These are phyloP conservation scores for Leucophora obtusa DNA, from an alignment of 2,888 invertebrate genomes.

Conservation along the genomic window DNA sequence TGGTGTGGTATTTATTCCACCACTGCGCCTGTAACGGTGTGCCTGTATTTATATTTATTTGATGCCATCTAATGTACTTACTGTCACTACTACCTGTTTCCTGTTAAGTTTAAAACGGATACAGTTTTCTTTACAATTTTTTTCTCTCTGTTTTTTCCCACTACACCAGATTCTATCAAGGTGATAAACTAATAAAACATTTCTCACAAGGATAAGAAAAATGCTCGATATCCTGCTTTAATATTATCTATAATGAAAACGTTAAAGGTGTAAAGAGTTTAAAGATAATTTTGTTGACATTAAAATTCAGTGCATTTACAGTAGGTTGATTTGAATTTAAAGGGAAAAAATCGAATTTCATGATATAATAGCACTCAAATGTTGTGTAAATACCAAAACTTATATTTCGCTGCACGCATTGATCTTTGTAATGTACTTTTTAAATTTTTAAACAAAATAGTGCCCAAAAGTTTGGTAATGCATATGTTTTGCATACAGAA, in stretches of 20 bases:
- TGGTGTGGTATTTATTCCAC: neutral
- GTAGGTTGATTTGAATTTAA: too few relatives aligned
- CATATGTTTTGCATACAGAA: too few relatives aligned
- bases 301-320: conserved; percentile 8
- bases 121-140: conserved; percentile 42
- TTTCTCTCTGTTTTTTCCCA: conserved; percentile 9
- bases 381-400: too few relatives aligned
- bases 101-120: conserved; percentile 59
- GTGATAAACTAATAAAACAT: conserved; percentile 60
- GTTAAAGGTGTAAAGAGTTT: conserved; percentile 17
- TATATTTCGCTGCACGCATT: too few relatives aligned
- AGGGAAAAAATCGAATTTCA: too few relatives aligned
- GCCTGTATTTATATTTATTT: neutral
- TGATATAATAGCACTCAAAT: too few relatives aligned
- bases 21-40: neutral
- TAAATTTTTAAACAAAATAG: too few relatives aligned
- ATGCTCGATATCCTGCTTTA: neutral
- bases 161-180: conserved; percentile 32
- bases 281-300: conserved; percentile 28
- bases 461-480: too few relatives aligned
- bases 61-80: conserved; percentile 58
- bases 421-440: too few relatives aligned
- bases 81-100: conserved; percentile 63
- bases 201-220: neutral
- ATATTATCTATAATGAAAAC: neutral